Conservation (phyloP, 1,140 invertebrate species). For the Heterodera carotae region DNA sequence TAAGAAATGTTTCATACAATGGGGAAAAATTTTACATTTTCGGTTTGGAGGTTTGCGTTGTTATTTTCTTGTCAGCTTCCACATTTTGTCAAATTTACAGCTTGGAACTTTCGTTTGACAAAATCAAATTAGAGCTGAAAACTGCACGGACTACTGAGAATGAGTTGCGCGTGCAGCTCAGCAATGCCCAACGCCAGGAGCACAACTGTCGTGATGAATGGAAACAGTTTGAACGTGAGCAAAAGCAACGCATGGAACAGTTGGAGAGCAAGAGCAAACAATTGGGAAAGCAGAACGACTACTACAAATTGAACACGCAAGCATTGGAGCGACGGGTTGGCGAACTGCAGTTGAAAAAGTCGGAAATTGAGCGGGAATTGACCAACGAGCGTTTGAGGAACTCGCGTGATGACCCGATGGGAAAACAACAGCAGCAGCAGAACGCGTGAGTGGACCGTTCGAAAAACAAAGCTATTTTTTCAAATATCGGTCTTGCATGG, state of each 20-base stretch:
- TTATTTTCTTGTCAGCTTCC: no score
- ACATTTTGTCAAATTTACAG: constrained; percentile 24
- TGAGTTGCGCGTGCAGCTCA: constrained; percentile 37
- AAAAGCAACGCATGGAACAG: constrained; percentile 42
- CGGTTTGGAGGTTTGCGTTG: no score
- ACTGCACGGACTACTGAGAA: constrained; percentile 26
- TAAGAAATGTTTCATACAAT: no score
- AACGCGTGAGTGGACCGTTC: constrained; percentile 22
- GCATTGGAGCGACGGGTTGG: constrained; percentile 51
- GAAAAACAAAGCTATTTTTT: no score
- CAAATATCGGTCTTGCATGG: no score
- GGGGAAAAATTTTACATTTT: no score
- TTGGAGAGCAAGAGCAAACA: constrained; percentile 43
- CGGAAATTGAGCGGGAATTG: constrained; percentile 51
- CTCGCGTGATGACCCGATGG: constrained; percentile 13
- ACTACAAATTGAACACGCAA: constrained; percentile 34
- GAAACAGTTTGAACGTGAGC: constrained; percentile 32
- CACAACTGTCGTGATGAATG: constrained; percentile 31
- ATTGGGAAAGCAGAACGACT: constrained; percentile 47
- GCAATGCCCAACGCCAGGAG: constrained; percentile 36
- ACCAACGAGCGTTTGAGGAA: constrained; percentile 38
- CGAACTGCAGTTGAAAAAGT: constrained; percentile 46
- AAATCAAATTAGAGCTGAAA: constrained; percentile 36
- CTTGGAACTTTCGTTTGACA: constrained; percentile 34
- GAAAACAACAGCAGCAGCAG: constrained; percentile 11